Percentiles rank a stretch among this genome's conserved stretches.
Conservation (phyloP, 1,140 invertebrate genomes). For the Drepana arcuata region DNA sequence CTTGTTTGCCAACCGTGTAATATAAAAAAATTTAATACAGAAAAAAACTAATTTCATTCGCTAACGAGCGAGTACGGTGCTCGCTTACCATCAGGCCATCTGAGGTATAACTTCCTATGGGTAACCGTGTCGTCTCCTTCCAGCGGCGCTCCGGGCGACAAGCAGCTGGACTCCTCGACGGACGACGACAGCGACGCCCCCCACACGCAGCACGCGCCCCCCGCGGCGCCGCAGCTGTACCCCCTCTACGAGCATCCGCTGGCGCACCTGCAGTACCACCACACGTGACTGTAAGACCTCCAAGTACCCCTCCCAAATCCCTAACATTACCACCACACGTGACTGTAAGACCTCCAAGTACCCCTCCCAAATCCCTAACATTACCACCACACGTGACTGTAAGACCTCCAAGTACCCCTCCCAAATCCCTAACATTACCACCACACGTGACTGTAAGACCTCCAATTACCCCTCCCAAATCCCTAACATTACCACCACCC, state of each 20-base stretch:
- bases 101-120: too few relatives aligned
- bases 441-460: background rate
- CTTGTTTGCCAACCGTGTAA: too few relatives aligned
- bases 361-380: background rate
- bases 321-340: background rate
- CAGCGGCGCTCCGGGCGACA: constrained; percentile 50
- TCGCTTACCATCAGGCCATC: too few relatives aligned
- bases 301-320: background rate
- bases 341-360: too few relatives aligned
- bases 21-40: too few relatives aligned
- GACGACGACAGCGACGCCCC: constrained; percentile 56
- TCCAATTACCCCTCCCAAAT: background rate
- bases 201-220: constrained; percentile 15
- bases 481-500: background rate
- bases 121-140: too few relatives aligned
- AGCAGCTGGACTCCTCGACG: constrained; percentile 55
- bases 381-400: constrained; percentile 6
- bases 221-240: constrained; percentile 32
- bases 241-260: constrained; percentile 55
- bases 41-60: too few relatives aligned
- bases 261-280: constrained; percentile 56
- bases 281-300: constrained; percentile 11
- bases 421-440: background rate
- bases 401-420: background rate
- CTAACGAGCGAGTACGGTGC: too few relatives aligned